Evolutionary conservation across 1,140 invertebrate species (phyloP).

Genomic region (Coenobita brevimanus): DNA sequence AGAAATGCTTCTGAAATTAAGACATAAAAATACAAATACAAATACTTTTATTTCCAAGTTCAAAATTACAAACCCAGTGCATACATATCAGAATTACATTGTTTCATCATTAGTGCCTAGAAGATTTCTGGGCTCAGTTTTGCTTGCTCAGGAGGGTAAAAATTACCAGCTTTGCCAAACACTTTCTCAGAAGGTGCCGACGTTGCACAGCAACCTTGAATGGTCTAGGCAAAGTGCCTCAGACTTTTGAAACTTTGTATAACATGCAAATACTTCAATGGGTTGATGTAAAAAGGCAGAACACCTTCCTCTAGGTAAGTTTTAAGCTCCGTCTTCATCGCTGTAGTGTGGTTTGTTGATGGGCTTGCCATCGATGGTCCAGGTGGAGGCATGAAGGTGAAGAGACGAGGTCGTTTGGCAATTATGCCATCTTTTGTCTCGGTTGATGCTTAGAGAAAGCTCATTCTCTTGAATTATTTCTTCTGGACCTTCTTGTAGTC

Average conservation of each 20-base stretch:
- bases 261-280: background rate
- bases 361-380: background rate
- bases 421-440: background rate
- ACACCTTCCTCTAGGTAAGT: no score
- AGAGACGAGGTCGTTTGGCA: conserved; percentile 8
- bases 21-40: no score
- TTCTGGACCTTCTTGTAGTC: no score
- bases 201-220: conserved; percentile 17
- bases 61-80: no score
- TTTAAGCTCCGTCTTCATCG: background rate
- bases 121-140: background rate
- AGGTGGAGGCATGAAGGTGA: conserved; percentile 2
- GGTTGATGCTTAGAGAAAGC: background rate
- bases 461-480: no score
- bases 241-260: conserved; percentile 7
- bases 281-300: no score
- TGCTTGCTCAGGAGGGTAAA: no score
- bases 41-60: no score
- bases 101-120: background rate
- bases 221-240: background rate
- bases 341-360: no score
- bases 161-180: conserved; percentile 18
- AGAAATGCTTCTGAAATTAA: no score
- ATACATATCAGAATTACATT: no score
- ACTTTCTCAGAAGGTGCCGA: conserved; percentile 16